phyloP scores from a whole-genome alignment of 2,888 invertebrate genomes.

The Cephus pulcher region DNA sequence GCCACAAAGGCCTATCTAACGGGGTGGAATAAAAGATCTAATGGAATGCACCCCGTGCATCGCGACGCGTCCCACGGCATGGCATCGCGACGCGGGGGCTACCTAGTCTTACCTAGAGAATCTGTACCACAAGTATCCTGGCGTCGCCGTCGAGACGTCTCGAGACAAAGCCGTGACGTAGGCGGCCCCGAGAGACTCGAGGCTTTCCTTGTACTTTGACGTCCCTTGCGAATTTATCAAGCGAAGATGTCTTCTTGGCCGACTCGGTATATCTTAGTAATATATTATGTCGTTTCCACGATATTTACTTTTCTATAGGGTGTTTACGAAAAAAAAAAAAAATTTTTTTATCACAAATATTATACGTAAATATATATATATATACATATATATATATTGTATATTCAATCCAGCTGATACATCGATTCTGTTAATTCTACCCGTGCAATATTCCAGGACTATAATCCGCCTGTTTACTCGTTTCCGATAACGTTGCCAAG shows the following conservation, averaged over 20 bases:
- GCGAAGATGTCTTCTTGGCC: neutral
- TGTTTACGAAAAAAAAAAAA: too few relatives aligned
- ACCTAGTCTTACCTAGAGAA: neutral
- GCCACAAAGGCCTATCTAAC: neutral
- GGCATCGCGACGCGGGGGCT: neutral
- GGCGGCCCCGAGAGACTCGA: neutral
- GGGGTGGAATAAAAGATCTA: conserved; percentile 4
- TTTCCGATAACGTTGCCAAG: neutral
- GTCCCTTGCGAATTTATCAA: neutral
- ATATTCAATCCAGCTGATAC: too few relatives aligned
- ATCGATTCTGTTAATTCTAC: neutral
- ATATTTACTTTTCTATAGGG: too few relatives aligned
- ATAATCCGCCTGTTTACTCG: conserved; percentile 3
- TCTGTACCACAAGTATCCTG: neutral
- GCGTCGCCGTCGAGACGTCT: neutral
- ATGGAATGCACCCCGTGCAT: conserved; percentile 10
- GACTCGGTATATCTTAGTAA: too few relatives aligned
- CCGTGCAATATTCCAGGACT: neutral
- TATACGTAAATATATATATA: too few relatives aligned
- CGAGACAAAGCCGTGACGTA: neutral
- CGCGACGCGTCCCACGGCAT: neutral
- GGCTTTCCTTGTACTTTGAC: neutral
- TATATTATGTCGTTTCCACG: too few relatives aligned
- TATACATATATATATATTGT: too few relatives aligned
- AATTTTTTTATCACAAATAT: too few relatives aligned